These are phyloP conservation scores for Nebria salina DNA, from an alignment of 2,888 invertebrate species.

Conservation along the genomic window DNA sequence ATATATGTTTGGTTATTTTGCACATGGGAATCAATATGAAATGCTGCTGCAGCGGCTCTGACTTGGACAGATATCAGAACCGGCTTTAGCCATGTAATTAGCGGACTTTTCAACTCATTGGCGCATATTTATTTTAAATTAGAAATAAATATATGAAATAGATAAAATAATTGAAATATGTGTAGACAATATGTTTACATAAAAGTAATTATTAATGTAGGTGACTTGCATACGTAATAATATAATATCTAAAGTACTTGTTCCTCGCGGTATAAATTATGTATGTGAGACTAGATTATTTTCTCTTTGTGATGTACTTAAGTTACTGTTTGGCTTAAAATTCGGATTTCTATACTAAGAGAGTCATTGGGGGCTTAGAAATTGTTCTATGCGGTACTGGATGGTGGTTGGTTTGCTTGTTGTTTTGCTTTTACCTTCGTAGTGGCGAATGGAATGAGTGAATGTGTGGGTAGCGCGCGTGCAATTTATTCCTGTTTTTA, in stretches of 20 bases:
- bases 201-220: no score
- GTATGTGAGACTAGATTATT: no score
- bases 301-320: no score
- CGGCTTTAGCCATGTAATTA: background rate
- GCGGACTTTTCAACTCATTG: background rate
- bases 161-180: no score
- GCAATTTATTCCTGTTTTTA: slow-evolving; percentile 1
- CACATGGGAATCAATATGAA: background rate
- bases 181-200: no score
- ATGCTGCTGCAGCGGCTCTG: background rate
- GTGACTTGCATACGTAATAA: no score
- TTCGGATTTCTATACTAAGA: no score
- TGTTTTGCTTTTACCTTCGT: background rate
- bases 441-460: background rate
- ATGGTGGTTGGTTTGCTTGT: background rate
- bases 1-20: background rate
- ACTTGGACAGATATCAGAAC: background rate
- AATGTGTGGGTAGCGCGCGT: background rate
- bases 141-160: background rate
- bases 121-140: background rate
- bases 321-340: no score
- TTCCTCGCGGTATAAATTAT: no score
- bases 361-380: background rate
- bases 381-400: background rate
- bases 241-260: no score